Evolutionary conservation across 2,113 vertebrate genomes (phyloP).

Genomic region (Castor canadensis): DNA sequence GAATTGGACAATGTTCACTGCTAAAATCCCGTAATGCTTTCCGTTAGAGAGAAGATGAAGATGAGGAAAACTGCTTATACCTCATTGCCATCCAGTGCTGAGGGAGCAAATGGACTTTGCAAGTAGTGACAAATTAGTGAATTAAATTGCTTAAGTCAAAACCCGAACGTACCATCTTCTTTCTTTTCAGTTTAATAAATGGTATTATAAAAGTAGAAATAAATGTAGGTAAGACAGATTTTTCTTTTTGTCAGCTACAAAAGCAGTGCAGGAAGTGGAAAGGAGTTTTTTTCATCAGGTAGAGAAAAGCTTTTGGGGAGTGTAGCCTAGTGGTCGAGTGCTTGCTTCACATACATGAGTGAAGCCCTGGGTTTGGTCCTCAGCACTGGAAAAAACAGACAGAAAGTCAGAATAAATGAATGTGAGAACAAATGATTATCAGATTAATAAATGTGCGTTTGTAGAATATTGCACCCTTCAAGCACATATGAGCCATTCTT

Average conservation of each 20-base stretch:
- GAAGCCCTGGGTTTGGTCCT: no score
- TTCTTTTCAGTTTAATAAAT: constrained; percentile 57
- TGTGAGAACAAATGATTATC: not conserved
- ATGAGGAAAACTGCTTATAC: not conserved
- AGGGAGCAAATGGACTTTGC: constrained; percentile 35
- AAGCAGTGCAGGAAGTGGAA: no score
- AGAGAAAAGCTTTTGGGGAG: no score
- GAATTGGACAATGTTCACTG: not conserved
- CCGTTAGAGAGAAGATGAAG: not conserved
- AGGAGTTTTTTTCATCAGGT: no score
- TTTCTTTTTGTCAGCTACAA: no score
- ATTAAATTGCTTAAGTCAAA: constrained; percentile 59
- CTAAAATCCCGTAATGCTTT: not conserved
- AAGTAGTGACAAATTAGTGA: constrained; percentile 14
- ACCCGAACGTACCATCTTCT: constrained; percentile 44
- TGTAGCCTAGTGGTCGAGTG: no score
- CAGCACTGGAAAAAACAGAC: no score
- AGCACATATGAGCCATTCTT: no score
- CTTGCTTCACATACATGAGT: no score
- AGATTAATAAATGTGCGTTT: not conserved
- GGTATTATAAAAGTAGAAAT: not conserved
- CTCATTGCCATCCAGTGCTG: not conserved
- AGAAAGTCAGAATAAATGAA: not conserved
- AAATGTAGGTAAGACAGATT: no score
- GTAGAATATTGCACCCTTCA: not conserved